A percentile compares a stretch with the other conserved stretches of the same genome.
Conservation (phyloP, 2,888 invertebrate species). For the Minunthozetes semirufus region DNA sequence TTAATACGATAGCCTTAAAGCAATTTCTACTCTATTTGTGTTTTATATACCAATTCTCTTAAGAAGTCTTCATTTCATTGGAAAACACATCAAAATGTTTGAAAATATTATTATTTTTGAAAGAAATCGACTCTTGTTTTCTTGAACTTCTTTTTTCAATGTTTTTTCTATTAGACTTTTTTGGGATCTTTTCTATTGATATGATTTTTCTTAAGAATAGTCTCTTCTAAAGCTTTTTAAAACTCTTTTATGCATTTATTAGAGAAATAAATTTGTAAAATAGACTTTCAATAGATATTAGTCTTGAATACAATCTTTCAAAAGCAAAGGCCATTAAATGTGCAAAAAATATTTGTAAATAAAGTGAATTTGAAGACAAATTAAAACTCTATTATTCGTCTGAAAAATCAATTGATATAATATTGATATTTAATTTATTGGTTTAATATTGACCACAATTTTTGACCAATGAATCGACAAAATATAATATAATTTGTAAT, state of each 20-base stretch:
- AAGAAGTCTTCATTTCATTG: no score
- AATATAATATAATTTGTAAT: not conserved
- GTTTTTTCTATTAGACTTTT: no score
- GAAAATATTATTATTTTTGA: no score
- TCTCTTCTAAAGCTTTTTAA: not conserved
- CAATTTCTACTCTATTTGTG: no score
- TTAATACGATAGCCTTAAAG: no score
- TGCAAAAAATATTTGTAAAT: slow-evolving; percentile 21
- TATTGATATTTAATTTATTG: slow-evolving; percentile 15
- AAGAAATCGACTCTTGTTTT: no score
- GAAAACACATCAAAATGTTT: no score
- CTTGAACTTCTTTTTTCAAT: no score
- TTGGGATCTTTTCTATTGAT: not conserved
- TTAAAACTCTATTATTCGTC: slow-evolving; percentile 3
- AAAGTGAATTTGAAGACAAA: not conserved
- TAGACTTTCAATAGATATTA: not conserved
- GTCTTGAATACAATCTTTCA: slow-evolving; percentile 15
- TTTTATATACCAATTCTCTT: no score
- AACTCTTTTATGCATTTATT: slow-evolving; percentile 12
- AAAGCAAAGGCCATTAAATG: slow-evolving; percentile 23
- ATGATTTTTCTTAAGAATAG: not conserved
- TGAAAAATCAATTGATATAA: not conserved
- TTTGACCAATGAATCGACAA: slow-evolving; percentile 9
- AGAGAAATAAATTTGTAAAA: not conserved
- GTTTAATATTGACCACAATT: not conserved